Conservation (phyloP, 2,888 invertebrate genomes). For the Hydrotaea diabolus region DNA sequence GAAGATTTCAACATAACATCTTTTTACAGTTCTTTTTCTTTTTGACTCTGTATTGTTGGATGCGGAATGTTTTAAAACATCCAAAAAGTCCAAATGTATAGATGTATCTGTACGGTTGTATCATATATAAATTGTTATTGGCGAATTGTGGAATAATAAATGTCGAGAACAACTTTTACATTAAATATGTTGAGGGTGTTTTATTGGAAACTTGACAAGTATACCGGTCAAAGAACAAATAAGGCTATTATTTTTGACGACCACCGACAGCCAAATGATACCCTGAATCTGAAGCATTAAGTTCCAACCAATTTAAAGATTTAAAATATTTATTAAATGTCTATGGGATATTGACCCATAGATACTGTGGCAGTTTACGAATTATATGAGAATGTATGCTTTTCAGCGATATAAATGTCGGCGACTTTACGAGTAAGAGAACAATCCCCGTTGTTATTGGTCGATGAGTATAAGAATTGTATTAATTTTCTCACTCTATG, state of each 20-base stretch:
- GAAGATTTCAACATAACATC: constrained; percentile 35
- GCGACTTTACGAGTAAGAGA: too few relatives aligned
- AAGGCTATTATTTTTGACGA: background rate
- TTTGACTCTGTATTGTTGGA: background rate
- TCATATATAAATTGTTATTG: constrained; percentile 24
- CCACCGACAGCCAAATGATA: background rate
- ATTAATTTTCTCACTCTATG: too few relatives aligned
- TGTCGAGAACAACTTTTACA: constrained; percentile 28
- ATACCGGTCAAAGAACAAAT: constrained; percentile 4
- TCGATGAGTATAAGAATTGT: too few relatives aligned
- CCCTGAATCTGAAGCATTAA: too few relatives aligned
- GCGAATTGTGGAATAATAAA: constrained; percentile 20
- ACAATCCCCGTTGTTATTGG: too few relatives aligned
- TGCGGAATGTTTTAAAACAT: constrained; percentile 13
- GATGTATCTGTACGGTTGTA: background rate
- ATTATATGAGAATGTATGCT: too few relatives aligned
- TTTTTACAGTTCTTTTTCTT: background rate
- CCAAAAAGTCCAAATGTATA: constrained; percentile 7
- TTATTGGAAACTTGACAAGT: constrained; percentile 13
- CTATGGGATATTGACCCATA: too few relatives aligned
- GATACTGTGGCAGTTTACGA: too few relatives aligned
- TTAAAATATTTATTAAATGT: background rate
- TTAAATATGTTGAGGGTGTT: constrained; percentile 6
- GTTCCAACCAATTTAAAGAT: too few relatives aligned
- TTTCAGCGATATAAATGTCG: too few relatives aligned